Base-by-base conservation (phyloP, 92 coral and sea anemone species). In the Phymanthus crucifer region DNA sequence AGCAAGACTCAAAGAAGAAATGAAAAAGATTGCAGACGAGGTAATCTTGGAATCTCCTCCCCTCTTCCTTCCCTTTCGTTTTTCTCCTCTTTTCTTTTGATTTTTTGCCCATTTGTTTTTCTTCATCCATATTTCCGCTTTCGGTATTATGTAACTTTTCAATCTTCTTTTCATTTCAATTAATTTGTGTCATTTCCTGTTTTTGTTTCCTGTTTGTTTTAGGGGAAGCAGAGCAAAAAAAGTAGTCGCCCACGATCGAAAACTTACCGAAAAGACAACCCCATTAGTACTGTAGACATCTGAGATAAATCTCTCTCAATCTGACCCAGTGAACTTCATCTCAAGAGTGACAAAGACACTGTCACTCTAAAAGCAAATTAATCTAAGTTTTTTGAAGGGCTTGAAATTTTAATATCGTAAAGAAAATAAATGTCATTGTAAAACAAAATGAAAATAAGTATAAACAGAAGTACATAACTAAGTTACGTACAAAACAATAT, bases 1-100 rank as follows among this genome's bases (percentile, higher is more conserved):
- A 26, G 68, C 64, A 32, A 74, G 80, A 45, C 80, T 88, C 16
- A 88, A 80, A 54, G 66, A 80, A 40, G 92, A 88, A 66, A 88
- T 88, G 92, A 68, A 40, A 40, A 84, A 82, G 78, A 47, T 87
- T 1, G 78, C 84, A 48, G 40, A 77, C 46, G 73, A 61, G 8
- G 68, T 61, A 61, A 27, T 12, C 29, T 61, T n/a, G 21, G 2
- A 54, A 6, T 54, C 64, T 45, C 16, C 50, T 17, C 1, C 16
- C 0, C 8, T 4, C 13, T 52, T 52, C 27, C 26, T 23, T 19
- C 3, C 64, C 27, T 21, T 54, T 24, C 0, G 6, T 29, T 2
- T 1, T 17, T 45, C 4, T 45, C 50, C 50, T 45, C 50, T 45
- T 45, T 11, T 45, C 0, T 0, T 45, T 11, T 0, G 0, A 11